These are phyloP conservation scores for Heterotis niloticus DNA, from an alignment of 2,113 vertebrate species.

Conservation along the genomic window DNA sequence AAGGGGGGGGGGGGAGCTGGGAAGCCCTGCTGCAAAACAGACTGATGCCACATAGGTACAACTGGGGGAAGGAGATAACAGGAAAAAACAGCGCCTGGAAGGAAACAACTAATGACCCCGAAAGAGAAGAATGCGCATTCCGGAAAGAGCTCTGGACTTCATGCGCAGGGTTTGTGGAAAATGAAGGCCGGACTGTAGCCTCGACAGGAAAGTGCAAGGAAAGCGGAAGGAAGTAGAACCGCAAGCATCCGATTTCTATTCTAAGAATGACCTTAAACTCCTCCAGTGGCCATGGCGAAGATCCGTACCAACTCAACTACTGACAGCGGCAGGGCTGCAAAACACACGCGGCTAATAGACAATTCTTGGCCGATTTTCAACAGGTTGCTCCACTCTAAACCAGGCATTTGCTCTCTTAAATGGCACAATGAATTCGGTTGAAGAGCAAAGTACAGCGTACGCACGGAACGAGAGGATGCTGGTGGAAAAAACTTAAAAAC, in stretches of 20 bases:
- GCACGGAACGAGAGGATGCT: too few relatives aligned
- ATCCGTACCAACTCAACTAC: not conserved
- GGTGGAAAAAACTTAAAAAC: not conserved
- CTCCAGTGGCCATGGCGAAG: constrained; percentile 14
- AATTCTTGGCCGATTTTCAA: too few relatives aligned
- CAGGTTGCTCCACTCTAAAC: too few relatives aligned
- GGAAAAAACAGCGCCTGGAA: constrained; percentile 17
- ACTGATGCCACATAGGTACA: not conserved
- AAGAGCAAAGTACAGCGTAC: too few relatives aligned
- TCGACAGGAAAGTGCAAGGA: not conserved
- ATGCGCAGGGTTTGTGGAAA: constrained; percentile 14
- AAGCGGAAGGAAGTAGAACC: constrained; percentile 26
- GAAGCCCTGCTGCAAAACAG: constrained; percentile 35
- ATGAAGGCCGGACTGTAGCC: not conserved
- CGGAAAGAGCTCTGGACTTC: constrained; percentile 10
- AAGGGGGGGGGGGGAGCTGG: constrained; percentile 10
- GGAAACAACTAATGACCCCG: constrained; percentile 1
- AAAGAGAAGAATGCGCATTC: constrained; percentile 34
- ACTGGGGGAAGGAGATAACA: not conserved
- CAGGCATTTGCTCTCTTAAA: too few relatives aligned
- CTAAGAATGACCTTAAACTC: constrained; percentile 30
- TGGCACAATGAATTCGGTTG: too few relatives aligned
- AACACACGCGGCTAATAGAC: not conserved
- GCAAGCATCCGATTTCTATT: constrained; percentile 26
- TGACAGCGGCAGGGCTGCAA: not conserved